Percentiles rank a stretch among this genome's conserved stretches.
These are phyloP conservation scores for Nebria salina DNA, from an alignment of 2,888 invertebrate species.

Conservation along the genomic window DNA sequence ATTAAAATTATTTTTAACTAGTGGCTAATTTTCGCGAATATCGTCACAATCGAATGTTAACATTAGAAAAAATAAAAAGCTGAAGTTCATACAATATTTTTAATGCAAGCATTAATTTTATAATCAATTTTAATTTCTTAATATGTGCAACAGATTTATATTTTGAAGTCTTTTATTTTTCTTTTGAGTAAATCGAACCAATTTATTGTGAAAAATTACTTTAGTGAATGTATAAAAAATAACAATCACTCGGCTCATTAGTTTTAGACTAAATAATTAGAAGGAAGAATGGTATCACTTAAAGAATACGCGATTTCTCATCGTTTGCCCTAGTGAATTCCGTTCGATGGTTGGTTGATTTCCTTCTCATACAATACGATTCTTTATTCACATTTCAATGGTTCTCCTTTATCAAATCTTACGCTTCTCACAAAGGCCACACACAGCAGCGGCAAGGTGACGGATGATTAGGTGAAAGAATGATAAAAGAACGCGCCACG, in stretches of 20 bases:
- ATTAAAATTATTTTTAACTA: neutral
- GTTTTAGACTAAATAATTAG: neutral
- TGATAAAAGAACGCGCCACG: constrained; percentile 18
- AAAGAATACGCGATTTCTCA: neutral
- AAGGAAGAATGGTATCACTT: neutral
- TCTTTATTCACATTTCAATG: constrained; percentile 37
- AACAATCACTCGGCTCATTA: neutral
- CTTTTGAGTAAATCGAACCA: no score
- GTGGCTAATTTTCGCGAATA: neutral
- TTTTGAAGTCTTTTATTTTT: no score
- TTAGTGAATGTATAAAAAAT: neutral
- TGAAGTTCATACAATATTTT: no score
- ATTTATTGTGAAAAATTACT: neutral
- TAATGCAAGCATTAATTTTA: no score
- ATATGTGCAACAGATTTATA: no score
- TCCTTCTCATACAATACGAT: constrained; percentile 14
- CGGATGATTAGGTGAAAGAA: constrained; percentile 24
- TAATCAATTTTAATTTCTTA: no score
- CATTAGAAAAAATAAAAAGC: no score
- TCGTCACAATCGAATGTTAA: no score
- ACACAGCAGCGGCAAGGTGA: constrained; percentile 9
- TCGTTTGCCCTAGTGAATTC: neutral
- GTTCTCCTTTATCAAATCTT: constrained; percentile 3
- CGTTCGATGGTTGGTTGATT: constrained; percentile 17
- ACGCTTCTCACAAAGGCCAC: neutral